These are phyloP conservation scores for Leptoclinus maculatus DNA, from an alignment of 2,797 vertebrate species.

Conservation along the genomic window DNA sequence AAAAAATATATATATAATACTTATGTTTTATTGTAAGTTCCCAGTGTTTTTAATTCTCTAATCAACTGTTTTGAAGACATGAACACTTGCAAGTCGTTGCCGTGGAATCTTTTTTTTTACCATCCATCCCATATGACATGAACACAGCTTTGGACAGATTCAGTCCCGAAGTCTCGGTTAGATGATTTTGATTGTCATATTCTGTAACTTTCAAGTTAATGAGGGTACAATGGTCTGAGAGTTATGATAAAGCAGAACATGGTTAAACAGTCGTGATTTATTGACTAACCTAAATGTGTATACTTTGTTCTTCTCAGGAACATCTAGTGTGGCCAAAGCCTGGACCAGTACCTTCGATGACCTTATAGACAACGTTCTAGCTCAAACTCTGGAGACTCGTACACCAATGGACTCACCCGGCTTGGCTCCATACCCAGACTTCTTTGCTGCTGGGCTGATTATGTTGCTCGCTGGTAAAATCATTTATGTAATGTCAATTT, in stretches of 20 bases:
- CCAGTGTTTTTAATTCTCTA: too few relatives aligned
- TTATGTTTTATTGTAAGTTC: too few relatives aligned
- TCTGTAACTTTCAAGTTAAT: too few relatives aligned
- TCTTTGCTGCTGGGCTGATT: conserved; percentile 58
- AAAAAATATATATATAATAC: too few relatives aligned
- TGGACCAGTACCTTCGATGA: conserved; percentile 60
- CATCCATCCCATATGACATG: too few relatives aligned
- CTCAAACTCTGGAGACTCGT: conserved; percentile 20
- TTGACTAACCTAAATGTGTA: not conserved
- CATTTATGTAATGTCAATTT: not conserved
- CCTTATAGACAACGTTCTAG: conserved; percentile 50
- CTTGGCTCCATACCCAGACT: conserved; percentile 58
- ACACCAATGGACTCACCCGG: conserved; percentile 33
- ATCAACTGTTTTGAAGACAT: too few relatives aligned
- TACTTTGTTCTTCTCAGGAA: conserved; percentile 27
- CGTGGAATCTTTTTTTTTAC: too few relatives aligned
- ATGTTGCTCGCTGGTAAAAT: conserved; percentile 56
- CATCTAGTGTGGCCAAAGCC: conserved; percentile 58
- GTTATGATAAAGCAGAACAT: not conserved
- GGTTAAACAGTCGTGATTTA: too few relatives aligned
- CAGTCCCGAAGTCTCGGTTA: too few relatives aligned
- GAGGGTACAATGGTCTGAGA: not conserved
- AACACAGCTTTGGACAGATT: too few relatives aligned
- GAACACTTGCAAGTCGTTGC: too few relatives aligned
- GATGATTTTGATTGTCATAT: too few relatives aligned